Conservation (phyloP, 2,888 invertebrate genomes). For the Elysia crispata region DNA sequence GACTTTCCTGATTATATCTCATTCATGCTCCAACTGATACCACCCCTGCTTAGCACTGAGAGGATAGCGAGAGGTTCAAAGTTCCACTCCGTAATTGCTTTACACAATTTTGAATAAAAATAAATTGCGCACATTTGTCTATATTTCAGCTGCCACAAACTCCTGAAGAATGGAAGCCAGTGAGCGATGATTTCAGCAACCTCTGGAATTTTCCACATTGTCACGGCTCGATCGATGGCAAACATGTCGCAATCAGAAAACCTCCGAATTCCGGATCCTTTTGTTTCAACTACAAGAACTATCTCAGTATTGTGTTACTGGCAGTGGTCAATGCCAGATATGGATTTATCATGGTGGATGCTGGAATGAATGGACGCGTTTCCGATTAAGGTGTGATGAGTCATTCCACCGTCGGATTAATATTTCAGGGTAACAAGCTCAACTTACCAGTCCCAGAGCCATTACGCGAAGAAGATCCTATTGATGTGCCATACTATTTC, state of each 20-base stretch:
- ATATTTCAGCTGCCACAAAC: slow-evolving; percentile 19
- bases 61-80: too few relatives aligned
- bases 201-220: slow-evolving; percentile 21
- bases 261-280: slow-evolving; percentile 1
- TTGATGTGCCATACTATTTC: slow-evolving; percentile 10
- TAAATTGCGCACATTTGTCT: too few relatives aligned
- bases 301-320: slow-evolving; percentile 20
- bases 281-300: slow-evolving; percentile 21
- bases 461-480: slow-evolving; percentile 21
- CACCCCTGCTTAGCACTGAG: too few relatives aligned
- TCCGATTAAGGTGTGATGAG: slow-evolving; percentile 11
- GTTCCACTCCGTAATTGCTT: too few relatives aligned
- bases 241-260: slow-evolving; percentile 9
- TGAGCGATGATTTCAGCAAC: slow-evolving; percentile 20
- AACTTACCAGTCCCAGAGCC: slow-evolving; percentile 1
- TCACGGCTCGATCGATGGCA: slow-evolving; percentile 15
- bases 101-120: too few relatives aligned
- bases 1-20: too few relatives aligned
- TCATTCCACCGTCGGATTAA: not conserved
- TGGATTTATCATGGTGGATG: slow-evolving; percentile 21
- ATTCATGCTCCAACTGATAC: too few relatives aligned
- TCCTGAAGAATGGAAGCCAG: slow-evolving; percentile 25
- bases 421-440: slow-evolving; percentile 5
- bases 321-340: slow-evolving; percentile 20
- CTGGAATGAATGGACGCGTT: slow-evolving; percentile 26